Base-by-base conservation (phyloP, 2,888 invertebrate species). In the Drosophila sordidula region DNA sequence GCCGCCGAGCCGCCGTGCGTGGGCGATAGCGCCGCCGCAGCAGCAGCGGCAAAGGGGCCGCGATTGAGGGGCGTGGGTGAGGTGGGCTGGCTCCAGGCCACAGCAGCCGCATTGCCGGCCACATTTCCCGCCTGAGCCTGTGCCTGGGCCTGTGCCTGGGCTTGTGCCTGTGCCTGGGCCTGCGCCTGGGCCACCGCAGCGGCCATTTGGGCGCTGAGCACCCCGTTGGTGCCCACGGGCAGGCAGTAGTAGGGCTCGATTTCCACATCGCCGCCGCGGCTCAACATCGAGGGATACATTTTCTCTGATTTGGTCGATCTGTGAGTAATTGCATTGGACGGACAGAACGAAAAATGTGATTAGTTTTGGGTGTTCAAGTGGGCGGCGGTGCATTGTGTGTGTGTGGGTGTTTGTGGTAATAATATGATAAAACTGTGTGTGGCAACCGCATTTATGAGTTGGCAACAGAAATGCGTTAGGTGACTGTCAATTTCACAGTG, bases 231-330 rank as follows among this genome's bases (percentile, higher is more conserved):
- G 63, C 95, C 95, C 67, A 97, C 95, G 0, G 97, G 97, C 77
- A 97, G 94, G 91, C 97, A 97, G 91, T 97, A 97, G 92, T 97
- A 97, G 0, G 97, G 96, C 90, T 97, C 97, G 75, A 96, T 95
- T 91, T 97, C 97, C 67, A 96, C 96, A 87, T 97, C 95, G 80
- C 95, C 95, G 89, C 95, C 96, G 71, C 96, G 93, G 84, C 95
- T 97, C 87, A 97, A 93, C 97, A 97, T 97, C 70, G 97, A 97
- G 36, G 97, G 97, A 92, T 98, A 98, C 91, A 98, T 94, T 93
- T 98, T 98, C 92, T 98, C 98, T 9, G 98, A 98, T 93, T 98
- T 98, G 16, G 98, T 98, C 42, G 98, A 98, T 93, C 97, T 97
- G 94, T 47, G 68, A 41, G 52, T 56, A 49, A 51, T 42, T 55